A percentile compares a stretch with the other conserved stretches of the same genome.
Evolutionary conservation across 2,888 invertebrate species (phyloP).

Genomic region (Hemaris fuciformis): DNA sequence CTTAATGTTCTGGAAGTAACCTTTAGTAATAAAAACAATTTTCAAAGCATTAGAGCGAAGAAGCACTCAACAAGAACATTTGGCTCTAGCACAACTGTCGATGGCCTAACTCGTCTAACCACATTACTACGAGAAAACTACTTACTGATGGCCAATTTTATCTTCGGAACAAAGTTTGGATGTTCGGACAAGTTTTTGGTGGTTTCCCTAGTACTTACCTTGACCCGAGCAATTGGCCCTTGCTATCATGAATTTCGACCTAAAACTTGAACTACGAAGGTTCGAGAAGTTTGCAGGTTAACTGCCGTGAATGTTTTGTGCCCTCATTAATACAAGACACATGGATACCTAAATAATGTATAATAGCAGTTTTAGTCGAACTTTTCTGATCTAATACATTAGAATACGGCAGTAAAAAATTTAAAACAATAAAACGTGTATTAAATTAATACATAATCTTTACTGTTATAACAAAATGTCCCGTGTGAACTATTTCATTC

Average conservation of each 20-base stretch:
- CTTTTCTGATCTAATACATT: too few species aligned
- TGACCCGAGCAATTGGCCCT: constrained; percentile 27
- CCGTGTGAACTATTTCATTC: too few species aligned
- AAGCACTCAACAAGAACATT: background rate
- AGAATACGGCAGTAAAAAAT: too few species aligned
- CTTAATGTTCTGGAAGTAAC: too few species aligned
- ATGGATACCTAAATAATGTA: too few species aligned
- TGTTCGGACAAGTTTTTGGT: background rate
- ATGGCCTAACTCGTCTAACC: background rate
- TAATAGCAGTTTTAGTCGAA: too few species aligned
- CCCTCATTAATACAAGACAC: background rate
- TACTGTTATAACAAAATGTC: too few species aligned
- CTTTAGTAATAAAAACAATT: constrained; percentile 10
- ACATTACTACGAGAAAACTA: constrained; percentile 19
- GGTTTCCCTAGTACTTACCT: background rate
- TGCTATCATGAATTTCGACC: constrained; percentile 27
- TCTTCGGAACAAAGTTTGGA: constrained; percentile 14
- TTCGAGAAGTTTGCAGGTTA: background rate
- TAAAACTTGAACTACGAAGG: constrained; percentile 2
- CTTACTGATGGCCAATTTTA: constrained; percentile 31
- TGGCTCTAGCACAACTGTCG: background rate
- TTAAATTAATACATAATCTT: too few species aligned
- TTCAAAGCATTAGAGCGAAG: background rate
- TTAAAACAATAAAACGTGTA: too few species aligned
- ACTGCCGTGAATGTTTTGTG: background rate